Evolutionary conservation across 2,797 vertebrate genomes (phyloP), one percentile per base, ranked within the genome.

Genomic region (Microcaecilia unicolor): DNA sequence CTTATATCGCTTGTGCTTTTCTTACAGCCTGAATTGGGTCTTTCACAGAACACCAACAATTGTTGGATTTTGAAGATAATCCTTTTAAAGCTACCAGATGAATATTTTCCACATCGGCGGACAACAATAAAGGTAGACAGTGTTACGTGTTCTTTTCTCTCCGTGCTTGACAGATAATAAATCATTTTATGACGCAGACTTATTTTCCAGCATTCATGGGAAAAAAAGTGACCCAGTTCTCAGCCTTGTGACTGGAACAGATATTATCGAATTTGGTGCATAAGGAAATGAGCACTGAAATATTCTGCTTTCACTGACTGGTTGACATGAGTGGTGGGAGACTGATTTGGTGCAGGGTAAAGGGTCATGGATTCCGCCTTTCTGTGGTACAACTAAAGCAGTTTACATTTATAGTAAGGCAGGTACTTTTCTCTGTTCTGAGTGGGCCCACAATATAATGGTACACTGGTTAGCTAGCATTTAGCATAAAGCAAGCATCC

Each of bases 61-160:
- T 18, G 34, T 25, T 38, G 49, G 49, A 51, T 43, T 19, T 28
- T 12, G 13, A 25, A 54, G 34, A 34, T 60, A 25, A 46, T 44
- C 40, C 55, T 40, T 51, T 44, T 32, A 51, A 41, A 41, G 37
- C 61, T 42, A 49, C 31, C 40, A 43, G 37, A 44, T 48, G 31
- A 64, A 40, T 47, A 36, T 61, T 67, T 70, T 61, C 48, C 43
- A 61, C 47, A 10, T 24, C 43, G 45, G 31, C 22, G 21, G 28
- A 41, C 29, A 52, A 31, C 12, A 33, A 61, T 33, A 59, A 51
- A 56, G 50, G 50, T 16, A 25, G 39, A 54, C 16, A 31, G 34
- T 29, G 17, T 9, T 34, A 38, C 29, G 25, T 6, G 43, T 44
- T 55, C 40, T 18, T 40, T 28, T 19, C 14, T 15, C 10, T 43